Evolutionary conservation across 2,113 vertebrate species (phyloP), one percentile per base, ranked within the genome.

Genomic region (Caloenas nicobarica): DNA sequence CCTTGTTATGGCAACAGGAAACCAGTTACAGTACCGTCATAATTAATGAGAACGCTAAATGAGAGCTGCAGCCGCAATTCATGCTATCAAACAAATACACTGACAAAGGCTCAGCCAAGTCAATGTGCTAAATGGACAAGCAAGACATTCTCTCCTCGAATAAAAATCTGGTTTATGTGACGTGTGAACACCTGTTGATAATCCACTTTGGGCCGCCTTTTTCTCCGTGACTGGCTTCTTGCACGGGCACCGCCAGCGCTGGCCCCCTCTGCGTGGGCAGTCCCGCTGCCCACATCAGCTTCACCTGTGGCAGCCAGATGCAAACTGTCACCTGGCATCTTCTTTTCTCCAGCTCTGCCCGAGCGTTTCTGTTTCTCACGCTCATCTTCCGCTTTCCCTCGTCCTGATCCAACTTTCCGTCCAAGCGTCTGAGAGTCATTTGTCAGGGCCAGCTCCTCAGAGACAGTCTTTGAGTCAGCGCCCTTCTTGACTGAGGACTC

Each of bases 81-180:
- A 97, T 97, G 97, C 97, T 97, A 66, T 88, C 95, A 92, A 86
- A 91, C 92, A 97, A 92, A 95, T 83, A 86, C 40, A 26, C 76
- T 61, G 78, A 87, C 57, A 10, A 77, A 91, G 89, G 84, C 86
- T 51, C 80, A 90, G 95, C 69, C 71, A 60, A 79, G 85, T 98
- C 97, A 98, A 81, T 98, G 98, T 56, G 97, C 97, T 66, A 99
- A 98, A 93, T 99, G 99, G 23, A 99, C 98, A 83, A 99, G 98
- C 86, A 99, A 95, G n/a, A 99, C 97, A 72, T 98, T 99, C 96
- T 99, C 99, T 4, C 99, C 99, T 33, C 99, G 98, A 92, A 99
- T 99, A 85, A 99, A 99, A 50, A 99, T 98, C 97, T 99, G 99
- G 96, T 99, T 99, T 79, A 99, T 98, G 91, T 99, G 99, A 9